Evolutionary conservation across 2,113 vertebrate genomes (phyloP).

Genomic region (Scortum barcoo): DNA sequence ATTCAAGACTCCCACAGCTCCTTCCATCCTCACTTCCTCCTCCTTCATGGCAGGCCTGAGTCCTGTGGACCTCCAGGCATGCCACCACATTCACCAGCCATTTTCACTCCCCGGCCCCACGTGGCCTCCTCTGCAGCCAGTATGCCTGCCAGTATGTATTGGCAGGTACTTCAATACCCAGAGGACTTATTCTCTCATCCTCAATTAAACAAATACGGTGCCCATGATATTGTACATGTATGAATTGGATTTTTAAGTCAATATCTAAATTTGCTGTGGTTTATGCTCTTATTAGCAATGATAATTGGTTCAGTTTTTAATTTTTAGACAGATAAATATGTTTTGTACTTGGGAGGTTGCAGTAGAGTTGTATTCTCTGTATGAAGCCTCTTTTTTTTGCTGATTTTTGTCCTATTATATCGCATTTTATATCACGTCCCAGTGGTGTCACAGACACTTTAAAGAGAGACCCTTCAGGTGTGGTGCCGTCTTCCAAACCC

Average conservation of each 20-base stretch:
- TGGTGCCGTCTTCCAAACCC: not conserved
- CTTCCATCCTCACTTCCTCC: conserved; percentile 81
- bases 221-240: conserved; percentile 1
- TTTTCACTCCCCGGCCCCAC: conserved; percentile 13
- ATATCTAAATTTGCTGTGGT: conserved; percentile 10
- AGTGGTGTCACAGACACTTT: not conserved
- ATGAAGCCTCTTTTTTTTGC: not conserved
- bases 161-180: conserved; percentile 70
- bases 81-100: conserved; percentile 32
- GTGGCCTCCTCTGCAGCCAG: conserved; percentile 12
- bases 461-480: not conserved
- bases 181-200: conserved; percentile 9
- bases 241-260: conserved; percentile 16
- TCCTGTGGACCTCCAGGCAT: conserved; percentile 83
- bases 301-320: not conserved
- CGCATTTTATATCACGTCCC: not conserved
- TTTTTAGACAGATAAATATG: not conserved
- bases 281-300: not conserved
- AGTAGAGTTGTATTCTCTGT: not conserved
- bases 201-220: conserved; percentile 21
- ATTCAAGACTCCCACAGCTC: conserved; percentile 81
- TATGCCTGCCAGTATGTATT: conserved; percentile 35
- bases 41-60: conserved; percentile 77
- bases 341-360: not conserved
- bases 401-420: not conserved